Base-by-base conservation (phyloP, 2,113 vertebrate species). In the Onychorhynchus coronatus region DNA sequence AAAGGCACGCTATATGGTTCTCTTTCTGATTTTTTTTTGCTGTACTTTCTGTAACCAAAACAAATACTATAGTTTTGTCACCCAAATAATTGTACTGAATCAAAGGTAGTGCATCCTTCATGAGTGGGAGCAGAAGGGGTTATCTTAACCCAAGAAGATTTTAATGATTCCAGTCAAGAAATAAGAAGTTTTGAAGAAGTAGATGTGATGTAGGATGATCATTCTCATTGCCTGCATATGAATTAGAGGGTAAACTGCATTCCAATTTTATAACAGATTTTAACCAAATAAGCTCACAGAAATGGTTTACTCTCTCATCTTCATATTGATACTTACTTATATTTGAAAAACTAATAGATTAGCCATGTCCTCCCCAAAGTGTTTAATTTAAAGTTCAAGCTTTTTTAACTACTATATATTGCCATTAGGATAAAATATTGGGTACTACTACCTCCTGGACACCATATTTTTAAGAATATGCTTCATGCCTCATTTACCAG, bases 401-500 rank as follows among this genome's bases (percentile, higher is more conserved):
- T 91, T 94, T 95, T 91, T 85, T 0, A 94, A 96, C 91, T 94
- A 77, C 83, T 63, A 59, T 76, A 55, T 70, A 61, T 77, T 94
- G 74, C 84, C 84, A 85, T 97, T 94, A 93, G 23, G 86, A 93
- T 96, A 94, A 97, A 96, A 95, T 93, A 97, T 93, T 83, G 77
- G 86, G 52, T 52, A 93, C 44, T 80, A 31, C 42, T 80, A 58
- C 88, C 63, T 92, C 63, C 77, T 91, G 96, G 77, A 93, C 74
- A 91, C 59, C 86, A 52, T 96, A 89, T 95, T 92, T 96, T 95
- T 79, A 87, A 93, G 74, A 96, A 94, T 87, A 87, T 96, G 94
- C 35, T 96, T 97, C 95, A 97, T 87, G 91, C 91, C 84, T 97
- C 96, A 96, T 97, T 97, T 96, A 85, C 84, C 84, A 88, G 88